phyloP scores from a whole-genome alignment of 2,888 invertebrate species.

The Esperia sulphurella region DNA sequence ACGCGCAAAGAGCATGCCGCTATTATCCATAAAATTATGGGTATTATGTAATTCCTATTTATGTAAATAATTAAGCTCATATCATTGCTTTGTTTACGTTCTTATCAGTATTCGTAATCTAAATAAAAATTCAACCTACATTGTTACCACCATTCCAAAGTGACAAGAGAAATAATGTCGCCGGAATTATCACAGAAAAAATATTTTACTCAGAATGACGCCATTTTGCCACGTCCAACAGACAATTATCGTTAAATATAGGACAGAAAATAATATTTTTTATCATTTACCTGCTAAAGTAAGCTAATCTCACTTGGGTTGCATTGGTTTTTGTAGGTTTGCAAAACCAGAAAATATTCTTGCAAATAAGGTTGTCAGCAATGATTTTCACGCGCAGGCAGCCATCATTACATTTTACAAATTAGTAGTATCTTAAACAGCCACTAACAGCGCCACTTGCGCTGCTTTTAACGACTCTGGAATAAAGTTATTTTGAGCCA shows the following conservation, averaged over 20 bases:
- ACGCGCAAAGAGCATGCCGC: too few relatives aligned
- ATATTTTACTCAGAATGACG: conserved; percentile 15
- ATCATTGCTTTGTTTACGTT: conserved; percentile 26
- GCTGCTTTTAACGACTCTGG: conserved; percentile 3
- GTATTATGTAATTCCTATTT: too few relatives aligned
- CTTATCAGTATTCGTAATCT: conserved; percentile 27
- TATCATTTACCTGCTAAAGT: conserved; percentile 38
- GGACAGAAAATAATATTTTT: conserved; percentile 10
- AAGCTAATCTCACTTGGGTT: conserved; percentile 21
- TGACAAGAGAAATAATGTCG: neutral
- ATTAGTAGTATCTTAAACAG: too few relatives aligned
- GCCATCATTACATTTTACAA: conserved; percentile 63
- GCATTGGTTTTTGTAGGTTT: conserved; percentile 59
- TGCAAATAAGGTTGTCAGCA: conserved; percentile 73
- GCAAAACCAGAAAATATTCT: conserved; percentile 35
- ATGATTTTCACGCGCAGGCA: conserved; percentile 57
- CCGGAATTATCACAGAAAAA: neutral
- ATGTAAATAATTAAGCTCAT: too few relatives aligned
- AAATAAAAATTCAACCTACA: too few relatives aligned
- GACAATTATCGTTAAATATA: conserved; percentile 1
- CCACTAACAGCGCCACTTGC: too few relatives aligned
- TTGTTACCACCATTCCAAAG: conserved; percentile 34
- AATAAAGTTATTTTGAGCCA: conserved; percentile 1
- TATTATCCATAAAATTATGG: too few relatives aligned
- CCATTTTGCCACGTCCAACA: conserved; percentile 25